Evolutionary conservation across 2,888 invertebrate species (phyloP), one percentile per base, ranked within the genome.

Genomic region (Drosophila stalkeri): DNA sequence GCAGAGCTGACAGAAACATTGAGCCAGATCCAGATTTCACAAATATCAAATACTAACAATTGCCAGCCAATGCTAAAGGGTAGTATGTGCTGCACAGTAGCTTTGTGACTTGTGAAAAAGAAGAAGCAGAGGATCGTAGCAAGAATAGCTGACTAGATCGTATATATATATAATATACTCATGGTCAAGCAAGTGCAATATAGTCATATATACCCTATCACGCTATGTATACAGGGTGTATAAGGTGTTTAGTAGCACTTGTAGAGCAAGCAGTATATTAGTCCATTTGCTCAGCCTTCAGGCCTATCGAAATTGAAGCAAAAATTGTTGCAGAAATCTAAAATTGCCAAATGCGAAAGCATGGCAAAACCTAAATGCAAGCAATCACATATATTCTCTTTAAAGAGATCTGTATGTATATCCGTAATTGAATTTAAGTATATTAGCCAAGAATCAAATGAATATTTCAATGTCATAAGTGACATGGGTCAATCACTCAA

Each of bases 41-140:
- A 80, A 39, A 55, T 75, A 71, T 76, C 76, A 77, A 75, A 72
- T 18, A 60, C 41, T 65, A 61, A 56, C 79, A 78, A 41, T 39
- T 43, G 61, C 54, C 61, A 59, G 46, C 18, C 41, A 2, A 6
- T 1, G 18, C 55, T 8, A 55, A 41, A n/a, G 55, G 55, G 55
- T 55, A 41, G 55, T 18, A 31, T 41, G 55, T 2, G 41, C 41
- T 31, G 55, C 27, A 31, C n/a, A 12, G 5, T 8, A 2, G 37
- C 27, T 31, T 55, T 27, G 41, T 41, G 41, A 41, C 55, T 27
- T 12, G 27, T 23, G 6, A 37, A 35, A 7, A 52, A 14, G 20
- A 31, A 14, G 35, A 20, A 16, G 5, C 9, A 8, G 7, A 51
- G 0, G 1, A 20, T 7, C 6, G 6, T 2, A 14, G 23, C 8